These are phyloP conservation scores for Bolborhynchus lineola DNA, from an alignment of 2,113 vertebrate genomes.

Conservation along the genomic window DNA sequence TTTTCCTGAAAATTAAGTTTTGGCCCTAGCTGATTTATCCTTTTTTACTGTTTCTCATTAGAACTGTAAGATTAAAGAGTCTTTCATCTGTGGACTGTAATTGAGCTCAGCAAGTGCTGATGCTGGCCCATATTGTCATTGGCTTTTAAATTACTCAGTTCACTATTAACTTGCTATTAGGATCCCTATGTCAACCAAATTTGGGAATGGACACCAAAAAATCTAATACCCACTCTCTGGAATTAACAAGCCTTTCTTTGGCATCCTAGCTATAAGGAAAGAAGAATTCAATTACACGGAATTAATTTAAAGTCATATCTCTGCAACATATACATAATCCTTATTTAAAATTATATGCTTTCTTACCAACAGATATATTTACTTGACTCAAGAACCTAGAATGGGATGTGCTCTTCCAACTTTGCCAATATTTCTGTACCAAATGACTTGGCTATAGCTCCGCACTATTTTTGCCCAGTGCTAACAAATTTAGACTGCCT, in stretches of 20 bases:
- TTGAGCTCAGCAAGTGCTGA: not conserved
- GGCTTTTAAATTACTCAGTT: not conserved
- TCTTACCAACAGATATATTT: not conserved
- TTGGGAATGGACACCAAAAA: not conserved
- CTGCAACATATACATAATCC: not conserved
- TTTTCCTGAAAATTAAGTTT: not conserved
- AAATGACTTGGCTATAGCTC: not conserved
- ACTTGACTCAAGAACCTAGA: not conserved
- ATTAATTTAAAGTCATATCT: not conserved
- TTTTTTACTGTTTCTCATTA: not conserved
- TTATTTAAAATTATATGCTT: not conserved
- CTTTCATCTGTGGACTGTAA: not conserved
- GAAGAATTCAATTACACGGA: not conserved
- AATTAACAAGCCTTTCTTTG: not conserved
- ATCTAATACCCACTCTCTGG: not conserved
- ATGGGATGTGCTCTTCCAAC: not conserved
- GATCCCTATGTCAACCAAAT: not conserved
- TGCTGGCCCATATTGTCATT: not conserved
- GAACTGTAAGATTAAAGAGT: not conserved
- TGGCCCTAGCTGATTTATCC: not conserved
- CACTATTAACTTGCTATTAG: not conserved
- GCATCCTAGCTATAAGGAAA: not conserved
- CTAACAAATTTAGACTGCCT: conserved; percentile 8
- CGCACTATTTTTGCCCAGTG: not conserved
- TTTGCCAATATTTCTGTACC: not conserved